Conservation (phyloP, 2,113 vertebrate genomes). For the Dendrocopos noguchii region DNA sequence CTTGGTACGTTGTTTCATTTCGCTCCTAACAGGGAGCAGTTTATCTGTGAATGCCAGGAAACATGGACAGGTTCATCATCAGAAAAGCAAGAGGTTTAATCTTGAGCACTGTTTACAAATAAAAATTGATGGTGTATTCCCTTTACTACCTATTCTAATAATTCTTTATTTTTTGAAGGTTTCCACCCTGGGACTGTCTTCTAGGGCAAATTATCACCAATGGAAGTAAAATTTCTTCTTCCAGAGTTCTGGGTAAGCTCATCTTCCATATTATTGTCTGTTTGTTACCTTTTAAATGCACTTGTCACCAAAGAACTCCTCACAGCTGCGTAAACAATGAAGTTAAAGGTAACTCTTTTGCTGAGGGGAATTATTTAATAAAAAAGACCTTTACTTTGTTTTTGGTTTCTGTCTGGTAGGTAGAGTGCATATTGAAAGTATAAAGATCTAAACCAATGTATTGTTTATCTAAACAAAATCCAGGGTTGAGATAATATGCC, state of each 20-base stretch:
- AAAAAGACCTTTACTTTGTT: background rate
- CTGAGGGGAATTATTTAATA: background rate
- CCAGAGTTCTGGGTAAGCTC: slow-evolving; percentile 46
- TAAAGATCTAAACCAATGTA: background rate
- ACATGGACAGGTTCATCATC: slow-evolving; percentile 16
- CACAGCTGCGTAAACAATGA: background rate
- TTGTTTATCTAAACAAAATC: background rate
- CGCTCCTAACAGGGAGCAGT: background rate
- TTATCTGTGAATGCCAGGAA: slow-evolving; percentile 33
- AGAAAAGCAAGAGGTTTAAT: slow-evolving; percentile 36
- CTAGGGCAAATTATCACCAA: background rate
- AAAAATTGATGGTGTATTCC: background rate
- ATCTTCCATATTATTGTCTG: background rate
- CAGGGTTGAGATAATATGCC: background rate
- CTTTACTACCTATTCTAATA: slow-evolving; percentile 16
- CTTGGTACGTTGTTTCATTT: background rate
- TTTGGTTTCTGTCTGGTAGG: background rate
- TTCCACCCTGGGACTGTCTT: slow-evolving; percentile 19
- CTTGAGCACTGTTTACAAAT: slow-evolving; percentile 18
- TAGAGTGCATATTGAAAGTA: background rate
- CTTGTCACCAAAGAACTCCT: background rate
- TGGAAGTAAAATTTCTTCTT: slow-evolving; percentile 59
- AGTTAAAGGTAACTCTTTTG: background rate
- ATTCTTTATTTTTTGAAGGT: background rate
- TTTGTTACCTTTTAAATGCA: background rate